A percentile compares a stretch with the other conserved stretches of the same genome.
Evolutionary conservation across 1,140 invertebrate genomes (phyloP).

Genomic region (Geopemphigus sp.): DNA sequence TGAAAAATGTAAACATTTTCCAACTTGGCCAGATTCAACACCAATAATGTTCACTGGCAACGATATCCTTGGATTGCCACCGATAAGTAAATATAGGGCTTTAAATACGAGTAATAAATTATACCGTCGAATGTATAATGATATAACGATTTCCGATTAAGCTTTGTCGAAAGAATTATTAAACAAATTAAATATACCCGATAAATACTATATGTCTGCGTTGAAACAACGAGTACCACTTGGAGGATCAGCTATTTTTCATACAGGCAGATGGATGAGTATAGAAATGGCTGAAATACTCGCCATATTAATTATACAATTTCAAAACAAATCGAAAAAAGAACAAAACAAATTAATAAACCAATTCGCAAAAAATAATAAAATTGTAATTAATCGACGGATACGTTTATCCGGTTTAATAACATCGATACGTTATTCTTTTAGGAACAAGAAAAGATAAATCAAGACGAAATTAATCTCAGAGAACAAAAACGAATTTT

Average conservation of each 20-base stretch:
- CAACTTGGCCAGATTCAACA: conserved; percentile 17
- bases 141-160: background rate
- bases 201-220: background rate
- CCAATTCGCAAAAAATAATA: background rate
- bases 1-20: background rate
- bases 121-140: background rate
- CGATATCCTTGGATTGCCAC: conserved; percentile 17
- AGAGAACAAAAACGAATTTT: background rate
- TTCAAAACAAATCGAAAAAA: background rate
- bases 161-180: background rate
- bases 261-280: conserved; percentile 21
- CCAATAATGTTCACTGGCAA: conserved; percentile 14
- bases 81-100: background rate
- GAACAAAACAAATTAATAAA: background rate
- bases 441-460: conserved; percentile 4
- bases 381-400: background rate
- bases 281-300: conserved; percentile 39
- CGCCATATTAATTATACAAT: background rate
- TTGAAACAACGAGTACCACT: conserved; percentile 16
- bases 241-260: conserved; percentile 38
- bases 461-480: too few species aligned
- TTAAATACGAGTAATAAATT: background rate
- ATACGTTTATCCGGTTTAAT: background rate
- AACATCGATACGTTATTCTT: background rate
- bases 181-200: background rate